Evolutionary conservation across 2,888 invertebrate genomes (phyloP).

Genomic region (Amphipoea oculea): DNA sequence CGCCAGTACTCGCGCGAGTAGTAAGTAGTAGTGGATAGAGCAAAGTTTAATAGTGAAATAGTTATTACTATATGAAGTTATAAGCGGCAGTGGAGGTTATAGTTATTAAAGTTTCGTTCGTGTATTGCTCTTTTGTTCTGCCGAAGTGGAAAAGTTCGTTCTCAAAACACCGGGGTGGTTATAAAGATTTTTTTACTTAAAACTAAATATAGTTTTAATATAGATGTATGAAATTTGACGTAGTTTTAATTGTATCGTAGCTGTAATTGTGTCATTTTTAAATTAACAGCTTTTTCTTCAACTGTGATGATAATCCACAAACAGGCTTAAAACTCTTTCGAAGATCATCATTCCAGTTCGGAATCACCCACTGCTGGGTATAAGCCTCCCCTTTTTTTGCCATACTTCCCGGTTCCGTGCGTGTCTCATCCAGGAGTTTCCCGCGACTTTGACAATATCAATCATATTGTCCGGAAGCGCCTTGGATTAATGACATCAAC

Average conservation of each 20-base stretch:
- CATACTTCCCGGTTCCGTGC: no score
- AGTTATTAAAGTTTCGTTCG: slow-evolving; percentile 49
- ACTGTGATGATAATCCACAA: background rate
- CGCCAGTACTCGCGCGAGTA: slow-evolving; percentile 46
- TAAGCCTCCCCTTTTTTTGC: no score
- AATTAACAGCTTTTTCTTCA: background rate
- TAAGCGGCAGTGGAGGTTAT: slow-evolving; percentile 28
- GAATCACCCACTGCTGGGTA: no score
- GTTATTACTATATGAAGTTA: slow-evolving; percentile 45
- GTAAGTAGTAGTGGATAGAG: slow-evolving; percentile 21
- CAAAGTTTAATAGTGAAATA: slow-evolving; percentile 41
- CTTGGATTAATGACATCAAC: no score
- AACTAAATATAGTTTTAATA: background rate
- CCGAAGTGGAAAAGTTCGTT: slow-evolving; percentile 25
- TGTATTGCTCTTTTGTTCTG: slow-evolving; percentile 48
- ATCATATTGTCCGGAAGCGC: no score
- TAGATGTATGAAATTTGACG: background rate
- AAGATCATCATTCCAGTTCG: no score
- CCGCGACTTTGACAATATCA: no score
- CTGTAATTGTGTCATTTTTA: background rate
- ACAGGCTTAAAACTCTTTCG: no score
- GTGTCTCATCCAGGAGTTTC: no score
- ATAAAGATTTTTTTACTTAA: background rate
- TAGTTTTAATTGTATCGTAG: background rate
- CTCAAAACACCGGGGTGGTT: background rate